These are phyloP conservation scores for Gobius niger DNA, from an alignment of 2,113 vertebrate species.

Conservation along the genomic window DNA sequence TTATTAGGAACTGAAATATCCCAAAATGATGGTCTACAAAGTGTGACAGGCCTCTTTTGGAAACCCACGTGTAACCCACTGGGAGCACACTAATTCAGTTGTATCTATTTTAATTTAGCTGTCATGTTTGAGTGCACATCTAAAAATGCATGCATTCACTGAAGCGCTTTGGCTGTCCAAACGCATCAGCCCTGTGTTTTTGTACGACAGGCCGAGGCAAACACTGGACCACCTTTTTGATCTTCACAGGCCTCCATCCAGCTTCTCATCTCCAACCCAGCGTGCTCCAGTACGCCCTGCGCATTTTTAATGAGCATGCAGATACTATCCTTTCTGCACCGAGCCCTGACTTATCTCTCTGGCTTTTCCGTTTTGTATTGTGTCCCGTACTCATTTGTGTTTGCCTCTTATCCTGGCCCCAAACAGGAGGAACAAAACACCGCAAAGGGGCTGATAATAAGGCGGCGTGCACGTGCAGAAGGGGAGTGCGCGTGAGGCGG, in stretches of 20 bases:
- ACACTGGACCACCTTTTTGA: conserved; percentile 62
- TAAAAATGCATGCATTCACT: neutral
- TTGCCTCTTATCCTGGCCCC: conserved; percentile 40
- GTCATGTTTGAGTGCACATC: conserved; percentile 6
- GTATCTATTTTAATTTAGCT: conserved; percentile 6
- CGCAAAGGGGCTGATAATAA: conserved; percentile 52
- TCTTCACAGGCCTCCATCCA: conserved; percentile 55
- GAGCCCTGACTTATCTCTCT: conserved; percentile 36
- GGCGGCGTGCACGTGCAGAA: conserved; percentile 8
- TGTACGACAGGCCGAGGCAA: conserved; percentile 48
- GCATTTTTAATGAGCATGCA: conserved; percentile 69
- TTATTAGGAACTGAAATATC: neutral
- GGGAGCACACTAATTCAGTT: conserved; percentile 2
- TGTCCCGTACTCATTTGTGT: conserved; percentile 21
- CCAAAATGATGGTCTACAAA: neutral
- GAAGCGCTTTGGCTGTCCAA: conserved; percentile 4
- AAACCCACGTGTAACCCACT: neutral
- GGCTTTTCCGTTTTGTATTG: neutral
- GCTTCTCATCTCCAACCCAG: conserved; percentile 53
- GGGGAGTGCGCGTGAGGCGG: neutral
- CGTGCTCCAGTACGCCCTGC: conserved; percentile 46
- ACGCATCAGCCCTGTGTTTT: conserved; percentile 23
- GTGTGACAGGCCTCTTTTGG: conserved; percentile 8
- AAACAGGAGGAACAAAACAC: conserved; percentile 38
- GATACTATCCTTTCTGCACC: conserved; percentile 46